These are phyloP conservation scores for Herpetotheres cachinnans DNA, from an alignment of 2,113 vertebrate genomes.

Conservation along the genomic window DNA sequence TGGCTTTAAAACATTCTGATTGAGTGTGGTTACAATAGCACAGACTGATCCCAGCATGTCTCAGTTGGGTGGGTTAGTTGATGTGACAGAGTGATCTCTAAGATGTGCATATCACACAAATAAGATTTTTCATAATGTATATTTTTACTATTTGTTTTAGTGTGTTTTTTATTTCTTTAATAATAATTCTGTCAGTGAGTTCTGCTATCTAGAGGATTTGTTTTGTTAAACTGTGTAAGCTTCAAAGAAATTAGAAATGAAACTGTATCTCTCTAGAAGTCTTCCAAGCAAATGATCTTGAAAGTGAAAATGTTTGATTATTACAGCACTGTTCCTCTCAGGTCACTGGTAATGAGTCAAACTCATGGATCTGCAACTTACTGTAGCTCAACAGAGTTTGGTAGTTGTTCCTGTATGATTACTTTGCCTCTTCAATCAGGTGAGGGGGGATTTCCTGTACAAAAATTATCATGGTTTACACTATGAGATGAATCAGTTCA, in stretches of 20 bases:
- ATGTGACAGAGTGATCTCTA: neutral
- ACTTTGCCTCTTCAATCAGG: neutral
- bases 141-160: neutral
- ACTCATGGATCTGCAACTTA: neutral
- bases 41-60: neutral
- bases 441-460: neutral
- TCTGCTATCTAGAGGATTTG: neutral
- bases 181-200: neutral
- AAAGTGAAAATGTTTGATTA: neutral
- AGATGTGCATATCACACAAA: neutral
- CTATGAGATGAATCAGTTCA: neutral
- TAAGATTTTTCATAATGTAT: neutral
- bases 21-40: neutral
- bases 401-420: neutral
- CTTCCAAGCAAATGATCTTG: neutral
- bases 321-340: neutral
- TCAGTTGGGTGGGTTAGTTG: neutral
- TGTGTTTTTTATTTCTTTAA: neutral
- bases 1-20: fast-evolving
- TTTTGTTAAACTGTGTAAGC: fast-evolving
- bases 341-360: neutral
- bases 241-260: neutral
- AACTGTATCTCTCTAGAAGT: neutral
- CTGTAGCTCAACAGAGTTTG: neutral
- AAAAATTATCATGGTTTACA: fast-evolving